phyloP scores from a whole-genome alignment of 2,888 invertebrate genomes.

The Tortricodes alternella region DNA sequence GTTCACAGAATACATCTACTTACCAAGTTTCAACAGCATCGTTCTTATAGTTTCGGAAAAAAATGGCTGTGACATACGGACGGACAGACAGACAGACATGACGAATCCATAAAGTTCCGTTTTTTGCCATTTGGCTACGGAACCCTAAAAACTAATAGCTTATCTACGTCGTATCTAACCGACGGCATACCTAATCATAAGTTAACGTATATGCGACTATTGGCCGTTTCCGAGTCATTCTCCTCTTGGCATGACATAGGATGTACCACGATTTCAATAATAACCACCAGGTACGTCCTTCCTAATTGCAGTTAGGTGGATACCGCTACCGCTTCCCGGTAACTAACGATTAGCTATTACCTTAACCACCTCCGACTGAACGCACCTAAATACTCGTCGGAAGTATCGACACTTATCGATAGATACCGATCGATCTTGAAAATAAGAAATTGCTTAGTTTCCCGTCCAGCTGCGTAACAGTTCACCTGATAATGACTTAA shows the following conservation, averaged over 20 bases:
- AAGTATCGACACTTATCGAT: constrained; percentile 39
- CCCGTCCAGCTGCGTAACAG: constrained; percentile 32
- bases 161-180: too few relatives aligned
- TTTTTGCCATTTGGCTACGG: too few relatives aligned
- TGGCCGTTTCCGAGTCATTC: constrained; percentile 8
- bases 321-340: constrained; percentile 8
- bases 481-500: not conserved
- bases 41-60: too few relatives aligned
- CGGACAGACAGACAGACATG: too few relatives aligned
- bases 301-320: constrained; percentile 14
- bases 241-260: constrained; percentile 10
- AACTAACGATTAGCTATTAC: constrained; percentile 17
- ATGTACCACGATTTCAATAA: constrained; percentile 26
- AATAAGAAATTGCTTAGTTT: constrained; percentile 31
- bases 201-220: not conserved
- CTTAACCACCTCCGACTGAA: constrained; percentile 20
- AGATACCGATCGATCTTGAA: constrained; percentile 36
- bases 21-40: too few relatives aligned
- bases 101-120: too few relatives aligned
- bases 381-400: constrained; percentile 34
- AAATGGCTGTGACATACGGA: too few relatives aligned
- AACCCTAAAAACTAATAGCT: too few relatives aligned
- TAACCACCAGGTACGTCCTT: constrained; percentile 23
- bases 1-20: too few relatives aligned
- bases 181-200: not conserved